Evolutionary conservation across 1,140 invertebrate species (phyloP).

Genomic region (Pinna nobilis): DNA sequence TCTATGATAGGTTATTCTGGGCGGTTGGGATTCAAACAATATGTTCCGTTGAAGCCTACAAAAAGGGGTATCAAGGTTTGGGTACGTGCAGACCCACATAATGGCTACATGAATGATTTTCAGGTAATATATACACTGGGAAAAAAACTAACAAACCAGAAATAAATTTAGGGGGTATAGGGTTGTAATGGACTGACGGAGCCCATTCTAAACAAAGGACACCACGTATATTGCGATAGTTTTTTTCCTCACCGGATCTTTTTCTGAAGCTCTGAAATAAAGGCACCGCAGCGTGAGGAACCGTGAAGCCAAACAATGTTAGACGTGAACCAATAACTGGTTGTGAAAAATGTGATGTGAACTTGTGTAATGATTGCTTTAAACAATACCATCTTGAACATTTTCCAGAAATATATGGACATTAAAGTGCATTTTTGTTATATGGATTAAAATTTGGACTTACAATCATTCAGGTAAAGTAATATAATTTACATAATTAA

Average conservation of each 20-base stretch:
- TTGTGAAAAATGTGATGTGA: too few relatives aligned
- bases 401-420: too few relatives aligned
- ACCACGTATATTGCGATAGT: slow-evolving; percentile 19
- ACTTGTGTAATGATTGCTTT: too few relatives aligned
- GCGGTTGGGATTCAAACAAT: slow-evolving; percentile 21
- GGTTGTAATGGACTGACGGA: slow-evolving; percentile 16
- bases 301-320: neutral
- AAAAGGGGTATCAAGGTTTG: slow-evolving; percentile 35
- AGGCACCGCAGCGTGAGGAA: slow-evolving; percentile 9
- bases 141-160: slow-evolving; percentile 1
- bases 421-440: too few relatives aligned
- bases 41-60: slow-evolving; percentile 25
- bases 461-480: too few relatives aligned
- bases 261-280: neutral
- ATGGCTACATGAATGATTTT: slow-evolving; percentile 2
- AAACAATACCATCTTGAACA: too few relatives aligned
- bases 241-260: neutral
- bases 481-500: too few relatives aligned
- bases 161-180: neutral
- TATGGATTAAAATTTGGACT: too few relatives aligned
- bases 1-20: slow-evolving; percentile 23
- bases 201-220: neutral
- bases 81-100: neutral
- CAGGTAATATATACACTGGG: neutral
- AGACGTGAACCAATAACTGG: too few relatives aligned